These are phyloP conservation scores for Chaetodon trifascialis DNA, from an alignment of 2,113 vertebrate genomes.

Conservation along the genomic window DNA sequence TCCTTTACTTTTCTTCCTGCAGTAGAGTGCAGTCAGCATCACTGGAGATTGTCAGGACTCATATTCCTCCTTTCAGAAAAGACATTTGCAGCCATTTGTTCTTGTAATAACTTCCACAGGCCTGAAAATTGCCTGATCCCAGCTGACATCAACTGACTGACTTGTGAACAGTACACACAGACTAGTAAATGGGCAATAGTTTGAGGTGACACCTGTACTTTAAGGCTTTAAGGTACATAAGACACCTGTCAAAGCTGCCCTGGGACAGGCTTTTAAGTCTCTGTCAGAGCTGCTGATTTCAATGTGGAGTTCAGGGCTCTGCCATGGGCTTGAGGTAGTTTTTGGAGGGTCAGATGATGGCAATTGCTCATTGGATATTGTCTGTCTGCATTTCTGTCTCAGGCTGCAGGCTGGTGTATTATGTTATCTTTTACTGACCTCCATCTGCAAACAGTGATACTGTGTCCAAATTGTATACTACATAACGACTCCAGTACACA, in stretches of 20 bases:
- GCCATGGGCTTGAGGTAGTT: not conserved
- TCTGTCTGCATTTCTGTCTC: not conserved
- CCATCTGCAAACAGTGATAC: not conserved
- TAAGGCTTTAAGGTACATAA: not conserved
- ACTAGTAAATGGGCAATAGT: conserved; percentile 4
- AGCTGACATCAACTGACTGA: not conserved
- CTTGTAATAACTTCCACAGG: conserved; percentile 17
- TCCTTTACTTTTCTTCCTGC: conserved; percentile 1
- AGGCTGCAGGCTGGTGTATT: not conserved
- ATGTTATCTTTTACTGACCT: not conserved
- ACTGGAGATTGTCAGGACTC: conserved; percentile 25
- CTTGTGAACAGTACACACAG: conserved; percentile 16
- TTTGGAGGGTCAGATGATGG: not conserved
- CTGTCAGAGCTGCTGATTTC: conserved; percentile 5
- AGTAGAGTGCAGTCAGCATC: conserved; percentile 28
- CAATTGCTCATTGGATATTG: not conserved
- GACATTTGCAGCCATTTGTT: conserved; percentile 22
- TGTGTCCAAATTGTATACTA: not conserved
- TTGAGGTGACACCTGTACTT: conserved; percentile 8
- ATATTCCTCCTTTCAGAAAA: conserved; percentile 29
- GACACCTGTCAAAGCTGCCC: conserved; percentile 9
- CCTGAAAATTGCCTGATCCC: conserved; percentile 26
- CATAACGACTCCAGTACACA: not conserved
- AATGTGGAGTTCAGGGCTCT: not conserved
- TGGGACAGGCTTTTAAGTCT: conserved; percentile 13